These are phyloP conservation scores for Taphrorychus bicolor DNA, from an alignment of 2,888 invertebrate genomes.

Conservation along the genomic window DNA sequence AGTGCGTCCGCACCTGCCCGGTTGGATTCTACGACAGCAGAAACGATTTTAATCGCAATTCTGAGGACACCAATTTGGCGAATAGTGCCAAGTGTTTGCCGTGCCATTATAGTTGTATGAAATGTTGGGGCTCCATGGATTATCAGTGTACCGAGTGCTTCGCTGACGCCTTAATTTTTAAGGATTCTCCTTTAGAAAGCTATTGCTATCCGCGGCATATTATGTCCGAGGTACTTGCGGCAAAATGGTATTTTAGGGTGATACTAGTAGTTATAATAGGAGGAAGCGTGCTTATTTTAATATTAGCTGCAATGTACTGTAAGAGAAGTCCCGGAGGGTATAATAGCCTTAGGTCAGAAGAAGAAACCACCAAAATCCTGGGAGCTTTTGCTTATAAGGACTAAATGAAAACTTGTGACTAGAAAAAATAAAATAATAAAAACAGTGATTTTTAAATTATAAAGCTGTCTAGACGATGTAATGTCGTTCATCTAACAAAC, in stretches of 20 bases:
- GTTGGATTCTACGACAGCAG: slow-evolving; percentile 52
- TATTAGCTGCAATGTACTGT: background rate
- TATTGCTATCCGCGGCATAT: slow-evolving; percentile 56
- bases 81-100: slow-evolving; percentile 62
- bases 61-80: slow-evolving; percentile 46
- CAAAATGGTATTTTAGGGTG: slow-evolving; percentile 52
- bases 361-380: background rate
- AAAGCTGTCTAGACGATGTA: no score
- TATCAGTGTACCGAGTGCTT: slow-evolving; percentile 74
- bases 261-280: slow-evolving; percentile 31
- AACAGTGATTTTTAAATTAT: no score
- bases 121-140: slow-evolving; percentile 73
- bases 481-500: no score
- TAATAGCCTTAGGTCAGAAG: background rate
- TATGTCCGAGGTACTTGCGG: slow-evolving; percentile 44
- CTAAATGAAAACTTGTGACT: background rate
- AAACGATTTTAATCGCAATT: slow-evolving; percentile 44
- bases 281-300: background rate
- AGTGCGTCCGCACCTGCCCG: slow-evolving; percentile 67
- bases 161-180: slow-evolving; percentile 68
- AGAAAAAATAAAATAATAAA: no score
- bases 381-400: background rate
- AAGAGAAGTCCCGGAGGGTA: background rate
- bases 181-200: slow-evolving; percentile 53
- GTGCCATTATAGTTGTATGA: slow-evolving; percentile 79